A percentile compares a stretch with the other conserved stretches of the same genome.
Evolutionary conservation across 2,113 vertebrate species (phyloP).

Genomic region (Diphyllodes magnificus): DNA sequence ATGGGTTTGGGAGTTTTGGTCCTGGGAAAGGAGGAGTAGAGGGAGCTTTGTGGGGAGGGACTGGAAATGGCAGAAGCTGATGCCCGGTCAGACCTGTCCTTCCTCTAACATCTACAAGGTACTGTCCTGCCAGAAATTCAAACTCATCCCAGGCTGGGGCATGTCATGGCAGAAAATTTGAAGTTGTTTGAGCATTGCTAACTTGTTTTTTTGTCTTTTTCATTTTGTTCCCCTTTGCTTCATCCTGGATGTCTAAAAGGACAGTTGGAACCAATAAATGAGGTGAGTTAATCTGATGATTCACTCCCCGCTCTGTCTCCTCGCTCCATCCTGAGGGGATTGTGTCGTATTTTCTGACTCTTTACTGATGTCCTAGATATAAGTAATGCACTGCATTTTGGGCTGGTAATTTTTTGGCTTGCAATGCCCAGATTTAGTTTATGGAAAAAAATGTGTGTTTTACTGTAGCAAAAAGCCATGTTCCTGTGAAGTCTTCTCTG

Average conservation of each 20-base stretch:
- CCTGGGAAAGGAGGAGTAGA: neutral
- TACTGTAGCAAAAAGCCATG: neutral
- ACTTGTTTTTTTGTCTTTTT: slow-evolving; percentile 73
- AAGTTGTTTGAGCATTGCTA: slow-evolving; percentile 69
- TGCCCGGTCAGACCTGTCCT: neutral
- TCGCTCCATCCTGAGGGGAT: slow-evolving; percentile 35
- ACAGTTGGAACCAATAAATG: slow-evolving; percentile 91
- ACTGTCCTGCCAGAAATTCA: slow-evolving; percentile 26
- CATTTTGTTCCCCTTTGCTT: slow-evolving; percentile 54
- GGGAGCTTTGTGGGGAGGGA: neutral
- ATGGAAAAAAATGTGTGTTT: neutral
- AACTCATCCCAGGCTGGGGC: slow-evolving; percentile 35
- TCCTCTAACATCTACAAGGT: neutral
- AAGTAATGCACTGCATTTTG: neutral
- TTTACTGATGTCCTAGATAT: slow-evolving; percentile 32
- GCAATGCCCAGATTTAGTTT: neutral
- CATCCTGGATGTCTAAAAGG: slow-evolving; percentile 81
- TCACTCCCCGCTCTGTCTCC: slow-evolving; percentile 20
- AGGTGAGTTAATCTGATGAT: slow-evolving; percentile 80
- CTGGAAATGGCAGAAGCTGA: neutral
- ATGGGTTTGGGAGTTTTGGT: neutral
- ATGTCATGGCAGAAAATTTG: neutral
- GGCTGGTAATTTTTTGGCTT: neutral
- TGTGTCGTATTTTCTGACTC: slow-evolving; percentile 38
- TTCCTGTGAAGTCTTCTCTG: neutral